Evolutionary conservation across 2,797 vertebrate genomes (phyloP), one percentile per base, ranked within the genome.

Genomic region (Chelmon rostratus): DNA sequence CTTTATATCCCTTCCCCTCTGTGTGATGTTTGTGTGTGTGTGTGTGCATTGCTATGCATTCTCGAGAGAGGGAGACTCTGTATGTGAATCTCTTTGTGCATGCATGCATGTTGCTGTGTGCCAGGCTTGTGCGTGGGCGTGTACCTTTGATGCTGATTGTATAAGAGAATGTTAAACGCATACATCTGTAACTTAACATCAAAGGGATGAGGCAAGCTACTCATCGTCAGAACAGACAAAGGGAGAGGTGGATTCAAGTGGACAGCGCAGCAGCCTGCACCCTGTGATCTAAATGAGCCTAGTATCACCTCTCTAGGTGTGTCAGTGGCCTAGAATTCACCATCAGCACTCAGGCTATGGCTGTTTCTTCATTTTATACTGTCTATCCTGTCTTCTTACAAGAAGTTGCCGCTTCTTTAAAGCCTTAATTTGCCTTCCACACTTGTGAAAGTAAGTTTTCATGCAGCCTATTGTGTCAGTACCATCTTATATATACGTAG

Each of bases 1-100:
- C 91, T 92, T 93, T 89, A 90, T 89, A 67, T 82, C 79, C 72
- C 56, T 56, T 70, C 70, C 77, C 72, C 65, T 78, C 37, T 76
- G 78, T 82, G 84, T 64, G 82, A 80, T 69, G 79, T 63, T 38
- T 64, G 56, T 23, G 8, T 11, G n/a, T 44, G n/a, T 19, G 40
- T 47, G 28, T 66, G 71, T 81, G 35, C 31, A 25, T 69, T 16
- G 18, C 59, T 42, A 0, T 62, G 73, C 21, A 8, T 79, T 81
- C 79, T 66, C n/a, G 53, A 40, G 57, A 57, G 74, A 66, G 61
- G 0, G 54, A 52, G 67, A 35, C 38, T 21, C 37, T 57, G 70
- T 28, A 10, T 57, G 53, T 58, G 63, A 58, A 53, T 50, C 37
- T 82, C 69, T 86, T 59, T 82, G 82, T 80, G 82, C 68, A 78